phyloP scores from a whole-genome alignment of 2,797 vertebrate species.

The Melanotaenia pygmaea region DNA sequence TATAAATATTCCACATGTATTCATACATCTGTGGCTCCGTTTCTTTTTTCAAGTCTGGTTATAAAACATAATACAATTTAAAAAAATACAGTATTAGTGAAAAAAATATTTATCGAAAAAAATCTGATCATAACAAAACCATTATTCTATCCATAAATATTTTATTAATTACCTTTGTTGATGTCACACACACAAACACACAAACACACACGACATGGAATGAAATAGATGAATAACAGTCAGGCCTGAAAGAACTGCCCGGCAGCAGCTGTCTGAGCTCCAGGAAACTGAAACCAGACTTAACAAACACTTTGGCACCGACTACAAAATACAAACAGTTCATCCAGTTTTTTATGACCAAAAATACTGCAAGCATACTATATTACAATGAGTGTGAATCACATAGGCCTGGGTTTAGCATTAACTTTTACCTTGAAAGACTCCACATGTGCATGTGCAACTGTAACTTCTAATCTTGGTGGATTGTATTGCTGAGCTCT shows the following conservation, averaged over 20 bases:
- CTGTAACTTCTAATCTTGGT: slow-evolving; percentile 52
- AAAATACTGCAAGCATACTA: slow-evolving; percentile 27
- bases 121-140: not conserved
- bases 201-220: slow-evolving; percentile 35
- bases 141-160: not conserved
- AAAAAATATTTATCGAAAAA: not conserved
- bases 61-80: too few relatives aligned
- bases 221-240: slow-evolving; percentile 58
- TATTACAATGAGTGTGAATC: slow-evolving; percentile 51
- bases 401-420: slow-evolving; percentile 43
- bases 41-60: too few relatives aligned
- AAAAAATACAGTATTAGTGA: too few relatives aligned
- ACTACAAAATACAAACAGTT: slow-evolving; percentile 36
- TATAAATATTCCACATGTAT: too few relatives aligned
- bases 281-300: slow-evolving; percentile 33
- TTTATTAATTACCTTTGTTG: too few relatives aligned
- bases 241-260: slow-evolving; percentile 30
- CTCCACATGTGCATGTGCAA: slow-evolving; percentile 6
- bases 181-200: slow-evolving; percentile 1
- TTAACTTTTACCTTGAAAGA: slow-evolving; percentile 26
- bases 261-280: slow-evolving; percentile 36
- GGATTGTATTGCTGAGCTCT: slow-evolving; percentile 24
- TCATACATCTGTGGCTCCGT: too few relatives aligned
- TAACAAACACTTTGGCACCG: slow-evolving; percentile 38
- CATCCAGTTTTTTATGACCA: slow-evolving; percentile 24